phyloP scores from a whole-genome alignment of 2,888 invertebrate species.

The Leucoptera coffeella region DNA sequence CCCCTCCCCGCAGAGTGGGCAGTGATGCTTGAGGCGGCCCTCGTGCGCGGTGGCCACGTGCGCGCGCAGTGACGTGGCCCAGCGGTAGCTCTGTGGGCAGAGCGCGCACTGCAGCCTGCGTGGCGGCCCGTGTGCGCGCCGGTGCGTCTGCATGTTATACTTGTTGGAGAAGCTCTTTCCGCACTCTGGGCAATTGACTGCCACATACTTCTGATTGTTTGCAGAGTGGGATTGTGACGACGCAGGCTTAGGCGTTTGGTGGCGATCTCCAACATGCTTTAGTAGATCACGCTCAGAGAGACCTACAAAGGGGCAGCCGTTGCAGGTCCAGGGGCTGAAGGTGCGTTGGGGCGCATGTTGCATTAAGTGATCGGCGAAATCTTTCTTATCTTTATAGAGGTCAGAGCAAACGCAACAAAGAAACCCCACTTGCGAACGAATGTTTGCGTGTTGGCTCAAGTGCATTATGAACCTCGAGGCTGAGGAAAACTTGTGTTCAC shows the following conservation, averaged over 20 bases:
- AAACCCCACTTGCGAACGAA: slow-evolving; percentile 12
- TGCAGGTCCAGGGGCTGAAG: too few relatives aligned
- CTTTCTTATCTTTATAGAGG: slow-evolving; percentile 12
- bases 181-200: slow-evolving; percentile 39
- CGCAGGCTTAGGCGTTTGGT: too few relatives aligned
- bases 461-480: slow-evolving; percentile 20
- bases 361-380: slow-evolving; percentile 19
- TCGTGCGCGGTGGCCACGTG: slow-evolving; percentile 35
- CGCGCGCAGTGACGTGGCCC: slow-evolving; percentile 26
- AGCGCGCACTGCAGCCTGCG: slow-evolving; percentile 20
- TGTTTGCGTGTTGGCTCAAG: slow-evolving; percentile 18
- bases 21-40: slow-evolving; percentile 27
- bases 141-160: slow-evolving; percentile 38
- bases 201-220: slow-evolving; percentile 21
- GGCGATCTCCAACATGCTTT: slow-evolving; percentile 4
- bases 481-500: slow-evolving; percentile 20
- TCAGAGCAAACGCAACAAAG: slow-evolving; percentile 14
- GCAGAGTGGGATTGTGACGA: too few relatives aligned
- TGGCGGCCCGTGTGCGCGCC: slow-evolving; percentile 21
- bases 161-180: slow-evolving; percentile 39
- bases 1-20: slow-evolving; percentile 35
- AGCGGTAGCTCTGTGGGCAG: slow-evolving; percentile 37
- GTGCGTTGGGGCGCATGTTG: too few relatives aligned
- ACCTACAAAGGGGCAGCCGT: too few relatives aligned
- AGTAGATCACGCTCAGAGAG: too few relatives aligned